Evolutionary conservation across 2,888 invertebrate species (phyloP), one percentile per base, ranked within the genome.

Genomic region (Drosophila bunnanda): DNA sequence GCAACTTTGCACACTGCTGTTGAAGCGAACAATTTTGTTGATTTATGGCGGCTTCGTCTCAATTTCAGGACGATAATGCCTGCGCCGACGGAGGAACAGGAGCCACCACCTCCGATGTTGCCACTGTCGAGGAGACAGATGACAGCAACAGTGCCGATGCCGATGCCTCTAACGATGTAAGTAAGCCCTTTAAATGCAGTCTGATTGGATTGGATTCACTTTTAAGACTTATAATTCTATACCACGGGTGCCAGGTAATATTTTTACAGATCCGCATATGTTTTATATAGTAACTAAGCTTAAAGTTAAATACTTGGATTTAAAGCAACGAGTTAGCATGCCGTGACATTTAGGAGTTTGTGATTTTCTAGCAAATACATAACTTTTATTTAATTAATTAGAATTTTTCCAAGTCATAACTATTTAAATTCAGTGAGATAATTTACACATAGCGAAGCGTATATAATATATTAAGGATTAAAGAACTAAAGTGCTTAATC

Each of bases 41-140:
- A 82, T 85, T 76, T 77, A 55, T 85, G 70, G 83, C 66, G 83
- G 80, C 72, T 75, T 80, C 52, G 25, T 78, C 82, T 77, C 64
- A 62, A 74, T 90, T 90, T 46, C 86, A 90, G 91, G 91, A 90
- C 57, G 77, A 89, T 70, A 86, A 80, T 75, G 75, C 79, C 52
- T 77, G 56, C 30, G 59, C 73, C 8, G 61, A 60, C 15, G 50
- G 32, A 22, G 50, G 32, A 50, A 2, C 50, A 3, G 9, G n/a
- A 32, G 30, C 50, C 15, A 13, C 53, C 15, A 36, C 28, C 12
- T 20, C 70, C 44, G 48, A 52, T 41, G 61, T 25, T 30, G 30
- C 25, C 22, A 36, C 39, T 28, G 59, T 53, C 34, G 60, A 62
- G 22, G 78, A 66, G 22, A 78, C 76, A 32, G 80, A 80, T 39